Evolutionary conservation across 2,797 vertebrate species (phyloP).

Genomic region (Morelia viridis): DNA sequence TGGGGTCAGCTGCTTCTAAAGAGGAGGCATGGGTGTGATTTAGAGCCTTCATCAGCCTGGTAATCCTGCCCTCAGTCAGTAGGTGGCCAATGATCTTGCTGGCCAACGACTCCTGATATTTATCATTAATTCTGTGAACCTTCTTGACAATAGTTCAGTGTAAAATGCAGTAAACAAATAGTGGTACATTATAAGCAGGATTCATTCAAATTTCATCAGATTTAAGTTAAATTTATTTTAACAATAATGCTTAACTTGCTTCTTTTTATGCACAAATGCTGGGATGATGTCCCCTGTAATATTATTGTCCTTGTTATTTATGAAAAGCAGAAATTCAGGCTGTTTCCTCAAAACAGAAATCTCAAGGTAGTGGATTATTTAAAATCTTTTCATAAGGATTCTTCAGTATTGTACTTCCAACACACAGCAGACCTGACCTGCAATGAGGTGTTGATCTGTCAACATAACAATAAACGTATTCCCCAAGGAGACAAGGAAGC

Average conservation of each 20-base stretch:
- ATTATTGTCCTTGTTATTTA: neutral
- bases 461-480: constrained; percentile 56
- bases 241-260: constrained; percentile 4
- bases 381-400: constrained; percentile 45
- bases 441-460: constrained; percentile 62
- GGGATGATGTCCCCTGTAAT: constrained; percentile 28
- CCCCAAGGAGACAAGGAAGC: constrained; percentile 46
- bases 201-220: no score
- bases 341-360: constrained; percentile 15
- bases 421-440: constrained; percentile 61
- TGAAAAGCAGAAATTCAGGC: constrained; percentile 5
- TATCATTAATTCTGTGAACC: no score
- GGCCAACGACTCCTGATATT: no score
- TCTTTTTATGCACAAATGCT: neutral
- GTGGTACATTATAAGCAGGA: no score
- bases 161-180: no score
- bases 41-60: neutral
- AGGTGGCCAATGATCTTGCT: neutral
- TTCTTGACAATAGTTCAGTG: no score
- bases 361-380: constrained; percentile 44
- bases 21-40: neutral
- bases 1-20: no score
- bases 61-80: neutral
- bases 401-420: constrained; percentile 51
- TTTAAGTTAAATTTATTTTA: no score